These are phyloP conservation scores for Cordilura impudica DNA, from an alignment of 2,888 invertebrate genomes.

Conservation along the genomic window DNA sequence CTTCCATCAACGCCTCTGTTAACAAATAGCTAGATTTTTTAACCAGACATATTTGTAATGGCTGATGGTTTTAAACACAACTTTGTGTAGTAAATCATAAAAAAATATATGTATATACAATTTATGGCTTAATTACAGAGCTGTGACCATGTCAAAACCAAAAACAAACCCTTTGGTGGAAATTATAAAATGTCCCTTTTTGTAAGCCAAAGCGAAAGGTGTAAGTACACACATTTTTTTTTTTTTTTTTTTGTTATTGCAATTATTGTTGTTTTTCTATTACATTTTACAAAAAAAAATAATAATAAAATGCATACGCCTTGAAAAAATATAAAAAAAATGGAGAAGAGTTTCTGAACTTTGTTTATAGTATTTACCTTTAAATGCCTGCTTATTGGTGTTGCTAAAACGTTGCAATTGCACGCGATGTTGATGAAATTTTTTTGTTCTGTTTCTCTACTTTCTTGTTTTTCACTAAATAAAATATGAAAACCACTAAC, in stretches of 20 bases:
- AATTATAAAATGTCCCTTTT: constrained; percentile 30
- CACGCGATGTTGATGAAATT: constrained; percentile 71
- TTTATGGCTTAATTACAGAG: constrained; percentile 74
- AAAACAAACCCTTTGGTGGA: neutral
- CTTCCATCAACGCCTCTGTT: no score
- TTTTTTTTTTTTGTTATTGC: neutral
- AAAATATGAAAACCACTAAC: constrained; percentile 2
- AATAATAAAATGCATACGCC: constrained; percentile 6
- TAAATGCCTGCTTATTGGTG: constrained; percentile 68
- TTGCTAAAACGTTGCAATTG: constrained; percentile 69
- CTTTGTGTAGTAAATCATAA: constrained; percentile 73
- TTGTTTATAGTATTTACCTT: constrained; percentile 67
- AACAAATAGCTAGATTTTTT: neutral
- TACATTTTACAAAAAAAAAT: constrained; percentile 10
- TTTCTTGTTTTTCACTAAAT: constrained; percentile 13
- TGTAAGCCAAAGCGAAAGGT: neutral
- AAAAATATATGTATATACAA: constrained; percentile 65
- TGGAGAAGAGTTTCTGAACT: constrained; percentile 60
- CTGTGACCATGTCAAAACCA: neutral
- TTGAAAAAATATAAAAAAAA: neutral
- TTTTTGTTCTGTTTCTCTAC: constrained; percentile 63
- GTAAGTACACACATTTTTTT: no score
- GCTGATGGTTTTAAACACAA: constrained; percentile 65
- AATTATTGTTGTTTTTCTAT: constrained; percentile 9
- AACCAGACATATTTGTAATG: constrained; percentile 21